Conservation (phyloP, 2,888 invertebrate genomes). For the Parnassius glacialis region DNA sequence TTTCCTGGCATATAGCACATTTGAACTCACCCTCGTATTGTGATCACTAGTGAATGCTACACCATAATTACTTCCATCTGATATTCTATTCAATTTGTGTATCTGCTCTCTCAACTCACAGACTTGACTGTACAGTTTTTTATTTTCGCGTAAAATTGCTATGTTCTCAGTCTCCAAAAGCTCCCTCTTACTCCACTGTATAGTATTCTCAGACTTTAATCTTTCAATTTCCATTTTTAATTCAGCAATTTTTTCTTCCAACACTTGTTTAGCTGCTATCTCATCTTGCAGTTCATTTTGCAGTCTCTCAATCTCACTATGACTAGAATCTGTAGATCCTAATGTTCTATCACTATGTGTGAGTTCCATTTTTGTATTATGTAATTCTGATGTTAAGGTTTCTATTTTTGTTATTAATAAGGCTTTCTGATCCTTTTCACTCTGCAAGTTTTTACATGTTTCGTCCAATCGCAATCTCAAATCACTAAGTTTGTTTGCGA, state of each 20-base stretch:
- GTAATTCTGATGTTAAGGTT: slow-evolving; percentile 60
- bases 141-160: slow-evolving; percentile 92
- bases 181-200: slow-evolving; percentile 96
- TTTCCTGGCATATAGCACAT: slow-evolving; percentile 63
- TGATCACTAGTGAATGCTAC: slow-evolving; percentile 41
- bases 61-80: slow-evolving; percentile 64
- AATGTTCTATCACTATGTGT: slow-evolving; percentile 65
- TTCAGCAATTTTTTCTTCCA: slow-evolving; percentile 71
- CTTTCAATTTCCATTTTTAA: slow-evolving; percentile 86
- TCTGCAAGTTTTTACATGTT: slow-evolving; percentile 62
- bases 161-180: slow-evolving; percentile 94
- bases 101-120: slow-evolving; percentile 73
- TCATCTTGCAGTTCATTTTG: slow-evolving; percentile 75
- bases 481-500: slow-evolving; percentile 67
- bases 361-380: slow-evolving; percentile 63
- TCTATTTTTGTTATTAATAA: slow-evolving; percentile 67
- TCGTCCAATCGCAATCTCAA: slow-evolving; percentile 64
- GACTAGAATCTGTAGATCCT: slow-evolving; percentile 72
- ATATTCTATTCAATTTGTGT: slow-evolving; percentile 71
- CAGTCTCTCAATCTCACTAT: slow-evolving; percentile 69
- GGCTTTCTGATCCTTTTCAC: slow-evolving; percentile 69
- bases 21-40: slow-evolving; percentile 55
- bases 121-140: slow-evolving; percentile 84
- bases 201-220: slow-evolving; percentile 94
- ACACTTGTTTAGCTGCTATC: slow-evolving; percentile 69